Evolutionary conservation across 2,888 invertebrate species (phyloP), one percentile per base, ranked within the genome.

Genomic region (Metallyticus violacea): DNA sequence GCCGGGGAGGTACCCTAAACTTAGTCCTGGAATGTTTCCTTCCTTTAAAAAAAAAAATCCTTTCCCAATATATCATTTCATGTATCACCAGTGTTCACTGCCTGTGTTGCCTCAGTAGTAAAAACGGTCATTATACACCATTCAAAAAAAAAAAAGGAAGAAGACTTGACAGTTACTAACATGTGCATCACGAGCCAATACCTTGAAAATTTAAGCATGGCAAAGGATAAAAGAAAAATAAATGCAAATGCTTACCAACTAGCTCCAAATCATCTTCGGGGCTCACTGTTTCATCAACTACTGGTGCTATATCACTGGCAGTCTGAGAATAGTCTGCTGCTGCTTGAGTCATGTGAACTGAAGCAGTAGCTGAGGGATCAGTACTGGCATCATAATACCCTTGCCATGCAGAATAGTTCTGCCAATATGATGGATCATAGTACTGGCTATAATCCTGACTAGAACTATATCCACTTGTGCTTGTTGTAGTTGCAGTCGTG

Each of bases 351-450:
- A 84, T 86, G 27, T 85, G 86, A 6, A 85, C 79, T n/a, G 85
- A 77, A 28, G 90, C 89, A n/a, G 89, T 90, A 4, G 92, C 91
- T 81, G 92, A 95, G 90, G 95, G 93, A 80, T 85, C 81, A 7
- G 82, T 77, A 6, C 76, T 86, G 88, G 92, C 92, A 88, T 92
- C 92, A 90, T 95, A 95, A 91, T 96, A 96, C 26, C 95, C 95
- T 90, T 95, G 95, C 97, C 97, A 97, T 89, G 95, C 96, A 85
- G 94, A 94, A 91, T 97, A 97, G 91, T 97, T 97, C 91, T 96
- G 97, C 97, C 97, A 97, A 91, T 97, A 97, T 80, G 96, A 94
- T 30, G 96, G 96, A 92, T 97, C 97, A 91, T 97, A 96, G 92
- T 97, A 97, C 91, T 96, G 94, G 91, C 94, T 94, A 93, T 96